Base-by-base conservation (phyloP, 2,888 invertebrate species). In the Fragum fragum region DNA sequence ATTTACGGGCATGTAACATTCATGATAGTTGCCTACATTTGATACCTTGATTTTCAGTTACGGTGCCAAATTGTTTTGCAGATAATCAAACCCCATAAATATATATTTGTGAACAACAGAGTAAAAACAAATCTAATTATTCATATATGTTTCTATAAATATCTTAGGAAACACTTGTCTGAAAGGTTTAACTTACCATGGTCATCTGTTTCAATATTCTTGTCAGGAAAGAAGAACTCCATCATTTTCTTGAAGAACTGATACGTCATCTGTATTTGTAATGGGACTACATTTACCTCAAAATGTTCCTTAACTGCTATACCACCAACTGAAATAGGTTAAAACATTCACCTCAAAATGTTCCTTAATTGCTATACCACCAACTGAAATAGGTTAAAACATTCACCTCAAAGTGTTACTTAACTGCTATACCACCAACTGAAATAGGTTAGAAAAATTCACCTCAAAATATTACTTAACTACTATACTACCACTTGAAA, bases 331-430 rank as follows among this genome's bases (percentile, higher is more conserved):
- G 87, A 11, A 87, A 86, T 26, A 68, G 28, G n/a, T n/a, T n/a
- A n/a, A n/a, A n/a, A 99, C 97, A 95, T 99, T 99, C 87, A 99
- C 98, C 95, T 99, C 99, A 94, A 99, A 99, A 83, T 93, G 94
- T 93, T 99, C 99, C 94, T 99, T 99, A 18, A 99, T 98, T 0
- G 98, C 97, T 89, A 99, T 99, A 1, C 99, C 99, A n/a, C 99
- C 99, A 7, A 99, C 99, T 92, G 87, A 11, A 87, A 86, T 26
- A 68, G 28, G n/a, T n/a, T n/a, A n/a, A n/a, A n/a, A 99, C 97
- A 95, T 99, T 99, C 87, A 99, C 98, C 95, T 99, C 99, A 94
- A 99, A 99, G 83, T 93, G 94, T 93, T 99, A 99, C 94, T 99
- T 99, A 18, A 99, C 98, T 0, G 98, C 97, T 89, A 99, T 99